Percentiles rank a stretch among this genome's conserved stretches.
phyloP scores from a whole-genome alignment of 2,113 vertebrate genomes.

The Apus apus region DNA sequence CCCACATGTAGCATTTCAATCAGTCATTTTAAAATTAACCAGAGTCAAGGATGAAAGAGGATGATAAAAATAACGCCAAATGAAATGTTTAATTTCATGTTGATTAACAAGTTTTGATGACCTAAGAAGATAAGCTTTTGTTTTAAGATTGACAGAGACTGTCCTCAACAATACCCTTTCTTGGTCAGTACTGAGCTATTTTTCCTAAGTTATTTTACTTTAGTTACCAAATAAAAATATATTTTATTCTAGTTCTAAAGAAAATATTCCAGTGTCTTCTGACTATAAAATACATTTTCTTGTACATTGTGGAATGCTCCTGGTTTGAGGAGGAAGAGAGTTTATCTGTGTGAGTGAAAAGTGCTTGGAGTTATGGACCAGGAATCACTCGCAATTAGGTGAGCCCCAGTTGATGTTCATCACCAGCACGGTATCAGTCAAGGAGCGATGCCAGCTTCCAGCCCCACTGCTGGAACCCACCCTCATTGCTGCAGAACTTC shows the following conservation, averaged over 20 bases:
- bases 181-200: not conserved
- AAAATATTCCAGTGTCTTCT: not conserved
- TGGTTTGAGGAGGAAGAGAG: not conserved
- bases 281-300: not conserved
- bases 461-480: accelerated
- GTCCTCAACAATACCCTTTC: not conserved
- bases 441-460: not conserved
- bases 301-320: not conserved
- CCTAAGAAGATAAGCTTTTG: not conserved
- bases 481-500: not conserved
- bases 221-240: not conserved
- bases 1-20: not conserved
- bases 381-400: accelerated
- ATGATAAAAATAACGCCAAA: not conserved
- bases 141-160: not conserved
- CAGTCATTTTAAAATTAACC: not conserved
- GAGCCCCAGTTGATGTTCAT: not conserved
- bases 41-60: not conserved
- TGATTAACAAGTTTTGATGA: not conserved
- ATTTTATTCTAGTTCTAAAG: not conserved
- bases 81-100: not conserved
- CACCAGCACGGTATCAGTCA: not conserved
- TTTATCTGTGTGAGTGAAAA: not conserved
- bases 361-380: not conserved
- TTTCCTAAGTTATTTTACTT: not conserved